Percentiles rank a stretch among this genome's conserved stretches.
These are phyloP conservation scores for Pyrgilauda ruficollis DNA, from an alignment of 2,113 vertebrate species.

Conservation along the genomic window DNA sequence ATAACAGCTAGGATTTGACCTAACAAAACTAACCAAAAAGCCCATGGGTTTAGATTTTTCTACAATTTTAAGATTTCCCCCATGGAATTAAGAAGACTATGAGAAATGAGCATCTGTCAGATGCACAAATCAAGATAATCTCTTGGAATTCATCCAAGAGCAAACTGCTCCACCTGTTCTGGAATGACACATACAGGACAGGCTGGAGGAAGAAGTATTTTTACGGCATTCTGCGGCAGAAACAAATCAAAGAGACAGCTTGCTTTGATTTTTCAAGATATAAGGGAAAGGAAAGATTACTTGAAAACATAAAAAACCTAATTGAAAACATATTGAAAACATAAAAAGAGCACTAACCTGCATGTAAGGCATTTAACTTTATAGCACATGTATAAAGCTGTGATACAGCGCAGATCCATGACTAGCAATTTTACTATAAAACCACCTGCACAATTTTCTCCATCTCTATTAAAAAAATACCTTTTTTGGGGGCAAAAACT, in stretches of 20 bases:
- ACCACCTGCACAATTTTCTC: fast-evolving
- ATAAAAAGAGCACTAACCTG: neutral
- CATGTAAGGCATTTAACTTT: neutral
- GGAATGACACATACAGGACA: neutral
- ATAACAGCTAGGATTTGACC: neutral
- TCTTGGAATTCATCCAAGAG: neutral
- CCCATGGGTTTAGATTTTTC: neutral
- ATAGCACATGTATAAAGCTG: neutral
- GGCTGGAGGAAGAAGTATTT: neutral
- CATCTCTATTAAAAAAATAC: neutral
- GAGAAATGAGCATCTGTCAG: neutral
- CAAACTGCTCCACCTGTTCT: neutral
- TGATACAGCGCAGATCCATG: neutral
- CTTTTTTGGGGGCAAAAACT: neutral
- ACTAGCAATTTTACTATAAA: neutral
- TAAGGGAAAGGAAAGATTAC: neutral
- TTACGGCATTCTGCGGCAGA: neutral
- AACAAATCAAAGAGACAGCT: neutral
- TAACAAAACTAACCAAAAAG: neutral
- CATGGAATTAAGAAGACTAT: neutral
- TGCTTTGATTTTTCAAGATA: neutral
- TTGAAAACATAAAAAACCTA: neutral
- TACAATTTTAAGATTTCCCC: neutral
- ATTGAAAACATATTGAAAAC: neutral
- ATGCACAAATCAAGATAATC: neutral